These are phyloP conservation scores for Sminthurides aquaticus DNA, from an alignment of 2,888 invertebrate species.

Conservation along the genomic window DNA sequence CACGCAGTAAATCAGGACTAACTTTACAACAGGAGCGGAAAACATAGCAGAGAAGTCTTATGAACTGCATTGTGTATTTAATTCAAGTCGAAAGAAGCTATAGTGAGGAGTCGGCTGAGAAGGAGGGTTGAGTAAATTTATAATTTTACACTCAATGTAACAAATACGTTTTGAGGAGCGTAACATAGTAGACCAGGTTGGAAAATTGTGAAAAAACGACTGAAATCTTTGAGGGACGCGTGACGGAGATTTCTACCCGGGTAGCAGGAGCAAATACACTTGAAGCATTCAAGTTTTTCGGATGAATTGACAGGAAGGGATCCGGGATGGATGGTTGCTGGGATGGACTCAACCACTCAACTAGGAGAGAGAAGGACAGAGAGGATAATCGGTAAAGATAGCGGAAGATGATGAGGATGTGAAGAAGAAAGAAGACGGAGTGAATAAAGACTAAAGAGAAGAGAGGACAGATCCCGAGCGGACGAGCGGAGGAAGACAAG, in stretches of 20 bases:
- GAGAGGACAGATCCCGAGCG: too few species aligned
- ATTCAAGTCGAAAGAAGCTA: background rate
- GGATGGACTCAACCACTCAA: too few species aligned
- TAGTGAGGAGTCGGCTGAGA: background rate
- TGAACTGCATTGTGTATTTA: too few species aligned
- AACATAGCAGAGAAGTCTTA: too few species aligned
- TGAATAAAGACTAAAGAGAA: background rate
- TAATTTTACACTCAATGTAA: background rate
- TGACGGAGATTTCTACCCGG: background rate
- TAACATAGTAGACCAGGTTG: background rate
- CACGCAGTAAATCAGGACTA: too few species aligned
- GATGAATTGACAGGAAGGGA: too few species aligned
- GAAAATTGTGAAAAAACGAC: background rate
- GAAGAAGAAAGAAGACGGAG: background rate
- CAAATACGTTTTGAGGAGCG: background rate
- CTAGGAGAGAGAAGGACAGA: background rate
- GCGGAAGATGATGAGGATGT: background rate
- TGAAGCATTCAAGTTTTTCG: too few species aligned
- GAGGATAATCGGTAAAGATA: background rate
- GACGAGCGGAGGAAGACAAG: background rate
- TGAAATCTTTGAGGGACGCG: background rate
- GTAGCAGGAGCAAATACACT: background rate
- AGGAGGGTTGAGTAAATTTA: background rate
- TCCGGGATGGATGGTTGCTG: background rate
- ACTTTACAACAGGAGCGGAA: too few species aligned